Conservation (phyloP, 2,797 vertebrate genomes). For the Rhinogobio ventralis region DNA sequence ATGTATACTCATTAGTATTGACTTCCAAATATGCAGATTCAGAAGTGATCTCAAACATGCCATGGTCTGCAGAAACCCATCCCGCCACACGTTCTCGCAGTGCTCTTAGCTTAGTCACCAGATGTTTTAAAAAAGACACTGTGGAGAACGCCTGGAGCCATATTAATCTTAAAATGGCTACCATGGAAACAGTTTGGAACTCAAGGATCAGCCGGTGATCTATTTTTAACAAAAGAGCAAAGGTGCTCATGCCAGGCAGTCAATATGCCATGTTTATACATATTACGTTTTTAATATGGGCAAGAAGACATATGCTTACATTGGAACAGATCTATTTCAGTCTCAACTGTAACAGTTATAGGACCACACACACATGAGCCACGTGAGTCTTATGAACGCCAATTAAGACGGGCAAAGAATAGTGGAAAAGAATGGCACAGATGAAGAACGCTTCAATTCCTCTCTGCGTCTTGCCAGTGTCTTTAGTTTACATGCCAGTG, state of each 20-base stretch:
- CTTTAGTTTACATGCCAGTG: slow-evolving; percentile 48
- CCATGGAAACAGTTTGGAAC: slow-evolving; percentile 71
- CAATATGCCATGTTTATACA: slow-evolving; percentile 23
- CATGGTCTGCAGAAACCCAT: slow-evolving; percentile 11
- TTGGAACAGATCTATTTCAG: background rate
- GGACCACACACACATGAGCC: background rate
- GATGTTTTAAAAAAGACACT: slow-evolving; percentile 36
- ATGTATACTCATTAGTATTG: slow-evolving; percentile 22
- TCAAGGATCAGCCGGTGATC: slow-evolving; percentile 58
- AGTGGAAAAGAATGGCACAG: slow-evolving; percentile 39
- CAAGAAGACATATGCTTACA: slow-evolving; percentile 1
- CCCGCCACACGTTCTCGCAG: background rate
- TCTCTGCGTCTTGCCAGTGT: slow-evolving; percentile 56
- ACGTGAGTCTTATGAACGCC: slow-evolving; percentile 15
- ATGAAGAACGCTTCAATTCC: slow-evolving; percentile 56
- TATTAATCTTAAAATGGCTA: slow-evolving; percentile 66
- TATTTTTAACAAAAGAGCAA: slow-evolving; percentile 60
- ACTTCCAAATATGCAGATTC: slow-evolving; percentile 18
- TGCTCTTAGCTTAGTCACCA: slow-evolving; percentile 35
- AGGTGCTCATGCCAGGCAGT: slow-evolving; percentile 51
- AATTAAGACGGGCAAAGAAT: slow-evolving; percentile 51
- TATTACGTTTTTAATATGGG: background rate
- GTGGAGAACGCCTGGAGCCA: slow-evolving; percentile 50
- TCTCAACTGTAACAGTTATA: slow-evolving; percentile 2
- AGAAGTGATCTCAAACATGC: slow-evolving; percentile 9